Percentiles rank a stretch among this genome's conserved stretches.
Conservation (phyloP, 1,140 invertebrate species). For the Stegodyphus mimosarum region DNA sequence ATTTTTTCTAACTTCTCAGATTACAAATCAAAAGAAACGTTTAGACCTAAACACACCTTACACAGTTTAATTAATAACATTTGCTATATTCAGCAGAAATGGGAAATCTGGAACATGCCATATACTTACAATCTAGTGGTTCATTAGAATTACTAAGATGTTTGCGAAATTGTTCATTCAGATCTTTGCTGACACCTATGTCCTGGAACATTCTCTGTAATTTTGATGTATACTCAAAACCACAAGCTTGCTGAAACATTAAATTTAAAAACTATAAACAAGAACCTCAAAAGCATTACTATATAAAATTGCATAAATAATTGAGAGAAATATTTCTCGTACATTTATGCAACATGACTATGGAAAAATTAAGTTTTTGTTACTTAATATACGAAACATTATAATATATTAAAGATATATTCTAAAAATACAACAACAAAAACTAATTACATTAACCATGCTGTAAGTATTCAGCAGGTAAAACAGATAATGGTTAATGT, state of each 20-base stretch:
- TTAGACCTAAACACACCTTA: not conserved
- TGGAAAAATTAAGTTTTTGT: too few relatives aligned
- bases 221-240: conserved; percentile 99
- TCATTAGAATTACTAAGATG: conserved; percentile 67
- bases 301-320: not conserved
- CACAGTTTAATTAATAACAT: not conserved
- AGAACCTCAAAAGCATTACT: not conserved
- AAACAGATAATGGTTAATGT: too few relatives aligned
- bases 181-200: conserved; percentile 96
- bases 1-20: too few relatives aligned
- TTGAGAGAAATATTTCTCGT: conserved; percentile 28
- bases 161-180: conserved; percentile 88
- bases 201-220: conserved; percentile 99
- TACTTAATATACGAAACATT: too few relatives aligned
- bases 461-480: too few relatives aligned
- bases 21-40: not conserved
- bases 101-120: not conserved
- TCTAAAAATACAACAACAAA: too few relatives aligned
- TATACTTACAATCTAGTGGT: conserved; percentile 63
- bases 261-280: not conserved
- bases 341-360: not conserved
- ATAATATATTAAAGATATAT: too few relatives aligned
- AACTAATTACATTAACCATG: too few relatives aligned
- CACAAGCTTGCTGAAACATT: conserved; percentile 78
- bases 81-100: too few relatives aligned